Evolutionary conservation across 2,113 vertebrate species (phyloP), one percentile per base, ranked within the genome.

Genomic region (Jaculus jaculus): DNA sequence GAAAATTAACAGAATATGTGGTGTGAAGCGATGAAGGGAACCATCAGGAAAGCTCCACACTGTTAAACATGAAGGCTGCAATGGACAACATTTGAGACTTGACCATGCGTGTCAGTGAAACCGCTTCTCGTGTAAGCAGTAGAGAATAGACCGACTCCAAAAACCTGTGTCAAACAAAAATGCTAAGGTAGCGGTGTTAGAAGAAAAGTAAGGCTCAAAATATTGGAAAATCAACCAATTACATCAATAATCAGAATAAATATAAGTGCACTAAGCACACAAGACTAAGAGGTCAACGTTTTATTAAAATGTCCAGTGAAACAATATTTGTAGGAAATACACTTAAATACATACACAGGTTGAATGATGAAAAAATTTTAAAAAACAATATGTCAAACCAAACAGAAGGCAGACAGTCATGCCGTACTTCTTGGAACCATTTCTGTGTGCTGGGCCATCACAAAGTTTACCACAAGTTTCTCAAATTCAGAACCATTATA

Each of bases 341-440:
- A 18, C 26, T 86, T 34, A 75, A 81, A 58, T 23, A 87, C 24
- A 51, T 8, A 30, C 6, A 8, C 13, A 37, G 10, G 28, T 7
- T 78, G 39, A n/a, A 28, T 68, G 51, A 8, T 60, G 2, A 51
- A 54, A 39, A 17, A 30, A n/a, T n/a, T n/a, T n/a, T 34, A 16
- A 16, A 65, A 37, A 1, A n/a, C 2, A 47, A 81, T 30, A 54
- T 23, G 13, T 5, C 3, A 5, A 32, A 37, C 7, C n/a, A 34
- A 26, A 39, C 4, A 30, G 60, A 39, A 58, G 28, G 16, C 30
- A 60, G 34, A 68, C 3, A n/a, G 17, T 5, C 18, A 17, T 3
- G 11, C 3, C 32, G 24, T 1, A 5, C n/a, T 54, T 21, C 9
- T n/a, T 3, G 21, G 4, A 2, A 47, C 13, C 13, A 1, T 37